Percentiles rank a stretch among this genome's conserved stretches.
These are phyloP conservation scores for Urosaurus nigricauda DNA, from an alignment of 2,797 vertebrate species.

Conservation along the genomic window DNA sequence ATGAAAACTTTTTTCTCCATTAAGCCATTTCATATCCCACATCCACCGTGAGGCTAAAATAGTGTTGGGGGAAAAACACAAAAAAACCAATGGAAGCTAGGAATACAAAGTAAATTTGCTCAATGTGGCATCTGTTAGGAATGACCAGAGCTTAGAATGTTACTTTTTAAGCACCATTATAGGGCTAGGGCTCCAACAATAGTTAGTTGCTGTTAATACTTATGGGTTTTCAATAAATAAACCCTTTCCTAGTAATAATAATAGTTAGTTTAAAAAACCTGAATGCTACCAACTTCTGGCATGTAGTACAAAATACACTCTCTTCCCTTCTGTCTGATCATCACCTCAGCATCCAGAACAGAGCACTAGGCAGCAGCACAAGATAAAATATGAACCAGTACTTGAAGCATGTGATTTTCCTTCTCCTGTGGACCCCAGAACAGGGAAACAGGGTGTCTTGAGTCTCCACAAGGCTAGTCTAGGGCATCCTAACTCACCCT, in stretches of 20 bases:
- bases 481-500: too few species aligned
- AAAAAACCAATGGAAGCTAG: too few species aligned
- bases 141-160: neutral
- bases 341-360: neutral
- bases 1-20: rapidly evolving
- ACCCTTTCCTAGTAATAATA: neutral
- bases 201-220: too few species aligned
- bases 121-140: neutral
- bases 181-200: neutral
- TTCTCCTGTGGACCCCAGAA: neutral
- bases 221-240: neutral
- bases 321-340: neutral
- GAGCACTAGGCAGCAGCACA: too few species aligned
- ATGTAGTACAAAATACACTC: neutral
- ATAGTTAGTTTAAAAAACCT: neutral
- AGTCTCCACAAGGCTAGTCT: too few species aligned
- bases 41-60: neutral
- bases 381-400: neutral
- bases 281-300: neutral
- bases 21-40: neutral
- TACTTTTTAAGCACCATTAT: neutral
- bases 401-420: neutral
- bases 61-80: too few species aligned
- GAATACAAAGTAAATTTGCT: neutral
- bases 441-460: too few species aligned